Evolutionary conservation across 2,888 invertebrate genomes (phyloP).

Genomic region (Pasiphila rectangulata): DNA sequence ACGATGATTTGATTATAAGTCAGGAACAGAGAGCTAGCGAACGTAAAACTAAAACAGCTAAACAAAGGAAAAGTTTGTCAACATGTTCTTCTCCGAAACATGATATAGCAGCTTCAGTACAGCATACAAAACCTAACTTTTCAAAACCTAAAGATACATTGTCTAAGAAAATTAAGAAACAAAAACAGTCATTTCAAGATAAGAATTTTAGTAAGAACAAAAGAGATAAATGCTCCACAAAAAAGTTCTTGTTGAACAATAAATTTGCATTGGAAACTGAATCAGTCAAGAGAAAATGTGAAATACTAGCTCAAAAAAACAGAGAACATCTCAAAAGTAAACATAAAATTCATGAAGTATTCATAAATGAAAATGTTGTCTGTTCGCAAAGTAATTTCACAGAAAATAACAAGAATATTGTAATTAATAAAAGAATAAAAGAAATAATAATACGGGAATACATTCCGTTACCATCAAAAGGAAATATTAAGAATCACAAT

Average conservation of each 20-base stretch:
- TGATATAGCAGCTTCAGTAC: too few species aligned
- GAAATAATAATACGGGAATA: constrained; percentile 36
- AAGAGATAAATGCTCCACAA: constrained; percentile 1
- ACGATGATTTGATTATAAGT: too few species aligned
- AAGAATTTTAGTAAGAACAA: constrained; percentile 8
- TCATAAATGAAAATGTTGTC: constrained; percentile 34
- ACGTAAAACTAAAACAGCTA: too few species aligned
- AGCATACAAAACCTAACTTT: not conserved
- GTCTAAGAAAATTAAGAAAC: constrained; percentile 9
- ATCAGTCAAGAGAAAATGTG: constrained; percentile 37
- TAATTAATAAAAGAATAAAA: constrained; percentile 32
- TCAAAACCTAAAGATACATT: too few species aligned
- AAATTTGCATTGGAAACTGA: constrained; percentile 38
- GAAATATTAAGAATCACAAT: not conserved
- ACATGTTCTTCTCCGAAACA: too few species aligned
- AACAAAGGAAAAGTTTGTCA: too few species aligned
- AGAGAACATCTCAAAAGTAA: constrained; percentile 23
- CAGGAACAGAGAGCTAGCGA: too few species aligned
- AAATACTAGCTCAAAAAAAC: constrained; percentile 33
- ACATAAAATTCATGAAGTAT: constrained; percentile 27
- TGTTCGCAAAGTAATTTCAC: constrained; percentile 23
- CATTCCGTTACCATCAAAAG: constrained; percentile 20
- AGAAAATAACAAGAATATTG: constrained; percentile 31
- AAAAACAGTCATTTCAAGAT: constrained; percentile 12
- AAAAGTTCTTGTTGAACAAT: constrained; percentile 24